Conservation (phyloP, 2,113 vertebrate genomes). For the Stegastes partitus region DNA sequence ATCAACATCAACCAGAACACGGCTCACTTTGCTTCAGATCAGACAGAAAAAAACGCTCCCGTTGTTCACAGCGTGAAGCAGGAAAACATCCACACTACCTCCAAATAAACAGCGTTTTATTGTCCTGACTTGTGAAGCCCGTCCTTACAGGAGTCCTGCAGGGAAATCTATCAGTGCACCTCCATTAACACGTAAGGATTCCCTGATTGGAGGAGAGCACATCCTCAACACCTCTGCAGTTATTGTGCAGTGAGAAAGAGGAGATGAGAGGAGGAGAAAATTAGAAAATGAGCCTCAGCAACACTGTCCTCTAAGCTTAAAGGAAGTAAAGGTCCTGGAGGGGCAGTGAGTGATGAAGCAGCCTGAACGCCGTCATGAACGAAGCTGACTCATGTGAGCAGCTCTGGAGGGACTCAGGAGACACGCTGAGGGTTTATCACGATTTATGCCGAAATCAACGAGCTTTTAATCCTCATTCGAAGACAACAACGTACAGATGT, state of each 20-base stretch:
- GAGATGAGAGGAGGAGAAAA: constrained; percentile 8
- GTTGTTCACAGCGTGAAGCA: no score
- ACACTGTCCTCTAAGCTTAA: constrained; percentile 46
- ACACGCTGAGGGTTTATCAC: constrained; percentile 54
- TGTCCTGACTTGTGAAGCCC: no score
- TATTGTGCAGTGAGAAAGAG: constrained; percentile 5
- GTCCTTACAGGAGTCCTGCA: not conserved
- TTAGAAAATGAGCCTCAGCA: constrained; percentile 7
- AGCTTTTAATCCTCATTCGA: constrained; percentile 63
- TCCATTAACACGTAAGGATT: constrained; percentile 15
- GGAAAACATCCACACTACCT: no score
- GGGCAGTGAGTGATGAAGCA: constrained; percentile 59
- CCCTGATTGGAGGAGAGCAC: not conserved
- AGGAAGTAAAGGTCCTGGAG: constrained; percentile 36
- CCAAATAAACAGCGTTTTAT: no score
- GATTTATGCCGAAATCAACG: constrained; percentile 68
- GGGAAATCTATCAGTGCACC: not conserved
- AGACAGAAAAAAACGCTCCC: no score
- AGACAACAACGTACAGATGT: no score
- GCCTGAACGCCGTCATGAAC: no score
- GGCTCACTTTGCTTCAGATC: no score
- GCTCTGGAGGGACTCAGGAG: constrained; percentile 55
- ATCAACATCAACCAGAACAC: no score
- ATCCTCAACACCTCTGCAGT: constrained; percentile 14
- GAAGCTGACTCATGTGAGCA: constrained; percentile 54